Evolutionary conservation across 1,140 invertebrate genomes (phyloP), one percentile per base, ranked within the genome.

Genomic region (Drosophila orosa): DNA sequence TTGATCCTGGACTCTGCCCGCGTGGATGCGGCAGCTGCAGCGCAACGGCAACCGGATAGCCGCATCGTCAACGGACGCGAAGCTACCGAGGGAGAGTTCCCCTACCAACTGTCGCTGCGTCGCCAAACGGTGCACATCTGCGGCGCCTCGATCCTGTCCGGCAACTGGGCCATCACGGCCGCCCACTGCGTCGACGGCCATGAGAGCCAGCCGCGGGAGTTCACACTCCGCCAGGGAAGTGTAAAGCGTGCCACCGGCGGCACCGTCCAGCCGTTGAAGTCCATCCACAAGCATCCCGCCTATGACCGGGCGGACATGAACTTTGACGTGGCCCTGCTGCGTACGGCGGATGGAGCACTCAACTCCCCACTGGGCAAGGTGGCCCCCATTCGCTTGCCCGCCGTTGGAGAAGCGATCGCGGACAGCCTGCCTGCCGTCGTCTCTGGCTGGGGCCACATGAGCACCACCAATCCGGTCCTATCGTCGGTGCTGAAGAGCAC

Each of bases 401-500:
- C 71, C 10, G 17, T 59, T 13, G 67, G 72, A 3, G 74, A 72
- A n/a, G n/a, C 61, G 0, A 74, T 92, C 24, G 15, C 24, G 10
- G 77, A 87, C 13, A 78, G 76, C 33, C 10, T 52, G 5, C 40
- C 50, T 1, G 91, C 83, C 5, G 55, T 79, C 6, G 83, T 92
- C 2, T 91, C 90, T 4, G 91, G 91, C 7, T 92, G 91, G 91
- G 91, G 91, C 3, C 80, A 91, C 50, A 90, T 90, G 80, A 91
- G 85, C 50, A 81, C 78, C 24, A 65, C 52, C 1, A 79, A 90
- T 50, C 67, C 91, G 4, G 58, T 87, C 19, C 50, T 91, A 10
- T 90, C 90, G 7, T 54, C 68, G 3, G 62, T 76, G 3, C 61
- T 91, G 0, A 91, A 91, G 31, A 91, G 90, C 57, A 81, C 90